phyloP scores from a whole-genome alignment of 2,797 vertebrate species.

The Cyprinella venusta region DNA sequence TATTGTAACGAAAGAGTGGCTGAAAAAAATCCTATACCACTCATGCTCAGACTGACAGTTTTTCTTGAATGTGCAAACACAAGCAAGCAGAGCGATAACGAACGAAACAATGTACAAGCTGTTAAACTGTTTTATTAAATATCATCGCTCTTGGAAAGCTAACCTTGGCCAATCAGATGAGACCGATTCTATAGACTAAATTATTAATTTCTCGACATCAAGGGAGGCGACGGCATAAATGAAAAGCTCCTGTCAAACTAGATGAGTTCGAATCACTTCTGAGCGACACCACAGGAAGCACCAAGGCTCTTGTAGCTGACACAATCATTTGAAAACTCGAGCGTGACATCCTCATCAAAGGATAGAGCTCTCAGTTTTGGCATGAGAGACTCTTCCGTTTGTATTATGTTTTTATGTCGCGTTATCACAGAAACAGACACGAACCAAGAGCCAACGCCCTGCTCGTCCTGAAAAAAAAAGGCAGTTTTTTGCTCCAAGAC shows the following conservation, averaged over 20 bases:
- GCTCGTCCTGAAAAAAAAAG: slow-evolving; percentile 62
- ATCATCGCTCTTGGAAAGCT: not conserved
- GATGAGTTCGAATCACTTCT: slow-evolving; percentile 68
- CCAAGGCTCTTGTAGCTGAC: slow-evolving; percentile 68
- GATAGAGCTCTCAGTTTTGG: slow-evolving; percentile 41
- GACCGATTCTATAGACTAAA: slow-evolving; percentile 55
- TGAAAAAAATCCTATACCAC: not conserved
- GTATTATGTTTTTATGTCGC: slow-evolving; percentile 53
- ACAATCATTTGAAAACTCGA: slow-evolving; percentile 71
- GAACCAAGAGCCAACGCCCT: slow-evolving; percentile 57
- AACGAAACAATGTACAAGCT: not conserved
- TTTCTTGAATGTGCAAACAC: not conserved
- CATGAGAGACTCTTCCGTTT: slow-evolving; percentile 41
- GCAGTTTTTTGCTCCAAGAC: slow-evolving; percentile 58
- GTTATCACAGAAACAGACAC: slow-evolving; percentile 55
- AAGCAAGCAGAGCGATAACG: not conserved
- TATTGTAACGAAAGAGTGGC: not conserved
- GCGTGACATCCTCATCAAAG: slow-evolving; percentile 76
- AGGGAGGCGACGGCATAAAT: slow-evolving; percentile 47
- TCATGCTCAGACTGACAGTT: not conserved
- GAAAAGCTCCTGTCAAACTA: slow-evolving; percentile 64
- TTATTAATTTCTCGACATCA: slow-evolving; percentile 68
- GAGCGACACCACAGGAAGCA: slow-evolving; percentile 62
- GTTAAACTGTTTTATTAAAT: not conserved
- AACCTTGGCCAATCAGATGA: not conserved